These are phyloP conservation scores for Nothobranchius furzeri DNA, from an alignment of 2,113 vertebrate species.

Conservation along the genomic window DNA sequence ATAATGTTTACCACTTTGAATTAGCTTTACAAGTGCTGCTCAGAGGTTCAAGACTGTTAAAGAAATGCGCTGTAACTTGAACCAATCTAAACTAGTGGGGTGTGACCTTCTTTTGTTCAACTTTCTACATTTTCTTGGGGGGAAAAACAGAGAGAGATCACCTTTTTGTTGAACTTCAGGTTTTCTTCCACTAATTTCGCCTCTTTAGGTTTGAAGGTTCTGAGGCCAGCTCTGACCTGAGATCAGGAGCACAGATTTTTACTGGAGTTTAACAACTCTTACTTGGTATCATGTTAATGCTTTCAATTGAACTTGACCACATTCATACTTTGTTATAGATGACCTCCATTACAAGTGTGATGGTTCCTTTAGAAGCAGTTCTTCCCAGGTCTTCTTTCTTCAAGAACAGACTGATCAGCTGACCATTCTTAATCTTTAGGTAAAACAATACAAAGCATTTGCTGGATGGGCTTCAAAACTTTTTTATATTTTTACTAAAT, in stretches of 20 bases:
- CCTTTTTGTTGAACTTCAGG: conserved; percentile 95
- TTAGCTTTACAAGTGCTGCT: conserved; percentile 50
- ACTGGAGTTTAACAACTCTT: background rate
- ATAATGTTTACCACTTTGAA: conserved; percentile 70
- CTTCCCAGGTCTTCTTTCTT: conserved; percentile 91
- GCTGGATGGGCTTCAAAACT: background rate
- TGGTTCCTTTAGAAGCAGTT: conserved; percentile 85
- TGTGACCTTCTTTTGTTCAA: conserved; percentile 23
- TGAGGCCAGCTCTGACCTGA: conserved; percentile 89
- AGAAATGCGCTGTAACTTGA: conserved; percentile 42
- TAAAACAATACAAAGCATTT: background rate
- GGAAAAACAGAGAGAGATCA: conserved; percentile 16
- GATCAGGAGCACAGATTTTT: conserved; percentile 14
- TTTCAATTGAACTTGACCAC: background rate
- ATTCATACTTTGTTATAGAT: conserved; percentile 89
- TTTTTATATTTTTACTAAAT: background rate
- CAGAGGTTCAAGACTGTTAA: conserved; percentile 55
- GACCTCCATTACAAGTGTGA: conserved; percentile 90
- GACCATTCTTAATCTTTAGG: conserved; percentile 87
- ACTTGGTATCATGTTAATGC: no score
- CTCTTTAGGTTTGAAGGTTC: conserved; percentile 88
- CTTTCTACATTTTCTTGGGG: conserved; percentile 13
- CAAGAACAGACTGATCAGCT: conserved; percentile 81
- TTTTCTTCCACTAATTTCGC: conserved; percentile 86
- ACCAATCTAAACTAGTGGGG: conserved; percentile 27